Evolutionary conservation across 2,888 invertebrate genomes (phyloP), one percentile per base, ranked within the genome.

Genomic region (Eupithecia insigniata): DNA sequence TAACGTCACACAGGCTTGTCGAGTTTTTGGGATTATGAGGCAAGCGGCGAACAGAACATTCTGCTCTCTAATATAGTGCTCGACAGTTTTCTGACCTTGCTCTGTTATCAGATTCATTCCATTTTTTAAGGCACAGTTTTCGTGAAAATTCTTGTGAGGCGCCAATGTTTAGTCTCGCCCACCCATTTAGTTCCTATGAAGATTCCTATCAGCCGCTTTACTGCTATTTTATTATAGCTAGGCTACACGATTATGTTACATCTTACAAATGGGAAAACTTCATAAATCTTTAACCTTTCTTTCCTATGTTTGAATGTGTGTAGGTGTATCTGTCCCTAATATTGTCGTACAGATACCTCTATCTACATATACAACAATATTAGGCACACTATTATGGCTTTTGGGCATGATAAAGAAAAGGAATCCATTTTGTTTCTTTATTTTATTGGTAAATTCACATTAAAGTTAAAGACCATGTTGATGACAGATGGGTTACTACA

Each of bases 361-460:
- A n/a, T n/a, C n/a, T n/a, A n/a, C n/a, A n/a, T n/a, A n/a, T n/a
- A n/a, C n/a, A n/a, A n/a, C n/a, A n/a, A n/a, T n/a, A n/a, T n/a
- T n/a, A n/a, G n/a, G n/a, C n/a, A n/a, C n/a, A n/a, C n/a, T n/a
- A n/a, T n/a, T n/a, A n/a, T n/a, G n/a, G n/a, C n/a, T 32, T 46
- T 51, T 43, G 32, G 60, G 10, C 3, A 26, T 80, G 77, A 80
- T 79, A 75, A 83, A 83, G 83, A 81, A 79, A 72, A 72, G 67
- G 70, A 77, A 43, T 62, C 26, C n/a, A 72, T 58, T 83, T 64
- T 83, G 89, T 90, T 92, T 91, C 89, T 90, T 91, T 89, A 85
- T 86, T 93, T 93, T 93, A 93, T 93, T 93, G 92, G 92, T 93
- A 93, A 93, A 93, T 92, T 92, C 93, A 94, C 93, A 93, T 94